Evolutionary conservation across 1,140 invertebrate species (phyloP), one percentile per base, ranked within the genome.

Genomic region (Ceratina australensis): DNA sequence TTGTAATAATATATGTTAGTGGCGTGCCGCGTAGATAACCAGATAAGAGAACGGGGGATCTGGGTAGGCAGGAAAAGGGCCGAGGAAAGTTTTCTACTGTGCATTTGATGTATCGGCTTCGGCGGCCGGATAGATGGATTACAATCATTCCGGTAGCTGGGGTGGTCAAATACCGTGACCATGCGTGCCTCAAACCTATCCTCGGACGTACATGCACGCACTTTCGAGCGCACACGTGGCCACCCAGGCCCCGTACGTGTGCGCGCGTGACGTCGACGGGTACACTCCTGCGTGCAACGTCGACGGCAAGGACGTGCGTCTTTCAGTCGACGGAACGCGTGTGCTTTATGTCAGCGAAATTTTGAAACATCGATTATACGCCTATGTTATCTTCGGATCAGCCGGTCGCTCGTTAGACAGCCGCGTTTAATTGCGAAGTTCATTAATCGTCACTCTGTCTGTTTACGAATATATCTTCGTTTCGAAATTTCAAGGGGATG

Each of bases 131-230:
- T 91, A 91, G 91, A 91, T 90, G 90, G 90, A 92, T 92, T 91
- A 92, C 90, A 91, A 91, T 91, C 87, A 92, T 92, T 92, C 87
- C 85, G 83, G 87, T 86, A 87, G 86, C 81, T 87, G 86, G 90
- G 90, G 91, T 91, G 90, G 89, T 89, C 91, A 92, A 91, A 90
- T 86, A 92, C 86, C 91, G 90, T 92, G 91, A 91, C 90, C 90
- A 88, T 89, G 83, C 88, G 87, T 88, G 87, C 80, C 81, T 86
- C 76, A 66, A 84, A 85, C 83, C 78, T 85, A 85, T 85, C 80
- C 82, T 73, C 76, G 63, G 61, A 84, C 77, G 61, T 72, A 77
- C 57, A 77, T 56, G 67, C 57, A 82, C 83, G 83, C 82, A 84
- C 75, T 81, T 84, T 85, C 49, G 82, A 80, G 77, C 72, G 69